Evolutionary conservation across 2,797 vertebrate species (phyloP).

Genomic region (Etheostoma nigrum): DNA sequence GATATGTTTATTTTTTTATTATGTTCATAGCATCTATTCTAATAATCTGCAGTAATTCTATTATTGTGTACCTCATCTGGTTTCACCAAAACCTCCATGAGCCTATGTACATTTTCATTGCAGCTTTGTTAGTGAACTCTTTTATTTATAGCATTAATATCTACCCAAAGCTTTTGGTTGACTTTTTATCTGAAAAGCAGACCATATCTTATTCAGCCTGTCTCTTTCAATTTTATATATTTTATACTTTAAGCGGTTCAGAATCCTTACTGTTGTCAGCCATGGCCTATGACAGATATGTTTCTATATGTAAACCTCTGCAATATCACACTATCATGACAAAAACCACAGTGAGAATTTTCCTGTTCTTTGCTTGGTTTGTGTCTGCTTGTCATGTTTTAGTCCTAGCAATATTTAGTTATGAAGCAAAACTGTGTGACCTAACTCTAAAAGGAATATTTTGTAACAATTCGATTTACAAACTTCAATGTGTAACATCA

Average conservation of each 20-base stretch:
- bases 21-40: slow-evolving; percentile 34
- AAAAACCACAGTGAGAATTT: slow-evolving; percentile 13
- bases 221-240: slow-evolving; percentile 9
- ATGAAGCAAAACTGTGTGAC: neutral
- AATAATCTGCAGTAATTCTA: slow-evolving; percentile 39
- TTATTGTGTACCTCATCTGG: slow-evolving; percentile 39
- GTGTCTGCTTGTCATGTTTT: slow-evolving; percentile 17
- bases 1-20: slow-evolving; percentile 26
- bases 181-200: slow-evolving; percentile 41
- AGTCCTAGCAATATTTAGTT: neutral
- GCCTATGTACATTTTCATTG: slow-evolving; percentile 41
- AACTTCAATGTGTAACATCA: neutral
- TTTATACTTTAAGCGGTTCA: slow-evolving; percentile 8
- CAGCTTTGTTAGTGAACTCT: slow-evolving; percentile 49
- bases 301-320: slow-evolving; percentile 58
- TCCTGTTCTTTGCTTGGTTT: slow-evolving; percentile 27
- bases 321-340: slow-evolving; percentile 45
- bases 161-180: slow-evolving; percentile 50
- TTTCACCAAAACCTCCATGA: slow-evolving; percentile 44
- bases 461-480: slow-evolving; percentile 20
- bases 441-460: neutral
- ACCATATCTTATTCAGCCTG: slow-evolving; percentile 30
- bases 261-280: slow-evolving; percentile 51
- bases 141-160: slow-evolving; percentile 26
- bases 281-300: slow-evolving; percentile 63